These are phyloP conservation scores for Agonopterix heracliana DNA, from an alignment of 2,888 invertebrate genomes.

Conservation along the genomic window DNA sequence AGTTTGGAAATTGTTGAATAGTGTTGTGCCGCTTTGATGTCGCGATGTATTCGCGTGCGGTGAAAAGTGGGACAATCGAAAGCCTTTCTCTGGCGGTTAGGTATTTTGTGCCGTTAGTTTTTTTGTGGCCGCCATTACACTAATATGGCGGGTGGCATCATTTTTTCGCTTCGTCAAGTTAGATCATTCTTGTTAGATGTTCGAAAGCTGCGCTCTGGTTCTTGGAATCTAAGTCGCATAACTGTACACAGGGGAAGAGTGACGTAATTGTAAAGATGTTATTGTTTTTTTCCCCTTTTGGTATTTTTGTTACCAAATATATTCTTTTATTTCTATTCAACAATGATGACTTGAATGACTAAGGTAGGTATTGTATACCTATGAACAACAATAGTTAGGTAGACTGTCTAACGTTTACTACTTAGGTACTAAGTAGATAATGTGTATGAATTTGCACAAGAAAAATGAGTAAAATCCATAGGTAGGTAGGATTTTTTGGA, in stretches of 20 bases:
- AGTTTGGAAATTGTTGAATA: slow-evolving; percentile 27
- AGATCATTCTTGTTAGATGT: slow-evolving; percentile 73
- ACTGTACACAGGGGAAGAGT: slow-evolving; percentile 57
- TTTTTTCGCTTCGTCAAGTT: slow-evolving; percentile 75
- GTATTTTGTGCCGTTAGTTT: slow-evolving; percentile 76
- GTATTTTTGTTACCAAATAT: slow-evolving; percentile 10
- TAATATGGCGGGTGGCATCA: slow-evolving; percentile 70
- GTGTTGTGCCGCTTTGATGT: slow-evolving; percentile 50
- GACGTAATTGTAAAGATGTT: slow-evolving; percentile 54
- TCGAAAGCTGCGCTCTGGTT: slow-evolving; percentile 66
- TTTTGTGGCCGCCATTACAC: slow-evolving; percentile 71
- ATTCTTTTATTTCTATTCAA: not conserved
- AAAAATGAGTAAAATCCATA: too few species aligned
- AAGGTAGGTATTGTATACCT: not conserved
- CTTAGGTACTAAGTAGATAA: too few species aligned
- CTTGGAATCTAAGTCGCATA: slow-evolving; percentile 58
- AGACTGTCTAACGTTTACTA: too few species aligned
- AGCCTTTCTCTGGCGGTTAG: slow-evolving; percentile 72
- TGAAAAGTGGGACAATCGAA: slow-evolving; percentile 75
- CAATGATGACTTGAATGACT: not conserved
- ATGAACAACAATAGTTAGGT: too few species aligned
- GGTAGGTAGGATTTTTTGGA: too few species aligned
- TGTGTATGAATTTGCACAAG: too few species aligned
- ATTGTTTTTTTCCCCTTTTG: slow-evolving; percentile 17
- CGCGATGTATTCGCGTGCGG: slow-evolving; percentile 59